Conservation (phyloP, 2,888 invertebrate species). For the Apodemia mormo region DNA sequence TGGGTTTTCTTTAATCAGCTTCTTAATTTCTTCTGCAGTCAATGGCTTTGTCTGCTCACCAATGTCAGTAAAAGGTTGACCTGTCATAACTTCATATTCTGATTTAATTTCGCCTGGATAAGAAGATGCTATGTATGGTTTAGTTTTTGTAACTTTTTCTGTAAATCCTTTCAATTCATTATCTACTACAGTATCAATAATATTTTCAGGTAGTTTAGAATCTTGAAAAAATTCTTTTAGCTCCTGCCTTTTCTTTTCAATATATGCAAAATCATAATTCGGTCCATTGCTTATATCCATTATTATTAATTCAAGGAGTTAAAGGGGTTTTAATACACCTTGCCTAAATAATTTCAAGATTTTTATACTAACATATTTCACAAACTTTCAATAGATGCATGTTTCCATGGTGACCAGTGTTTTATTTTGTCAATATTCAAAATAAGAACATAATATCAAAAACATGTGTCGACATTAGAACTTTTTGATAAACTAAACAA, state of each 20-base stretch:
- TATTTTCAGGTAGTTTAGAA: slow-evolving; percentile 54
- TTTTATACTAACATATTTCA: neutral
- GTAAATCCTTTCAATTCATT: slow-evolving; percentile 62
- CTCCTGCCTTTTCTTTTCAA: slow-evolving; percentile 60
- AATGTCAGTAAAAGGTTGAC: slow-evolving; percentile 68
- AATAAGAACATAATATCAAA: slow-evolving; percentile 1
- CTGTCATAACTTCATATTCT: slow-evolving; percentile 73
- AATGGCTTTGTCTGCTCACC: slow-evolving; percentile 59
- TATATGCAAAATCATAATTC: slow-evolving; percentile 45
- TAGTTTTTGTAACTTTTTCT: slow-evolving; percentile 36
- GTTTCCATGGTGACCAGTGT: slow-evolving; percentile 1
- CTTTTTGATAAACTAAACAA: neutral
- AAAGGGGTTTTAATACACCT: neutral
- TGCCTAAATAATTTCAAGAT: neutral
- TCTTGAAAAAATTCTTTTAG: slow-evolving; percentile 61
- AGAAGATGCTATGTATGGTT: slow-evolving; percentile 66
- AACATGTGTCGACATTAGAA: neutral
- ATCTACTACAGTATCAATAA: slow-evolving; percentile 61
- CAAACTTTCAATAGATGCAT: slow-evolving; percentile 20
- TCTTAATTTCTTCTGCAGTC: slow-evolving; percentile 56
- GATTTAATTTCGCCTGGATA: slow-evolving; percentile 56
- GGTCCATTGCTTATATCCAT: slow-evolving; percentile 19
- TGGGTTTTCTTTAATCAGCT: slow-evolving; percentile 58
- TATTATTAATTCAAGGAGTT: neutral
- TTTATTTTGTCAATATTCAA: slow-evolving; percentile 25